Evolutionary conservation across 2,113 vertebrate species (phyloP).

Genomic region (Corvus moneduloides): DNA sequence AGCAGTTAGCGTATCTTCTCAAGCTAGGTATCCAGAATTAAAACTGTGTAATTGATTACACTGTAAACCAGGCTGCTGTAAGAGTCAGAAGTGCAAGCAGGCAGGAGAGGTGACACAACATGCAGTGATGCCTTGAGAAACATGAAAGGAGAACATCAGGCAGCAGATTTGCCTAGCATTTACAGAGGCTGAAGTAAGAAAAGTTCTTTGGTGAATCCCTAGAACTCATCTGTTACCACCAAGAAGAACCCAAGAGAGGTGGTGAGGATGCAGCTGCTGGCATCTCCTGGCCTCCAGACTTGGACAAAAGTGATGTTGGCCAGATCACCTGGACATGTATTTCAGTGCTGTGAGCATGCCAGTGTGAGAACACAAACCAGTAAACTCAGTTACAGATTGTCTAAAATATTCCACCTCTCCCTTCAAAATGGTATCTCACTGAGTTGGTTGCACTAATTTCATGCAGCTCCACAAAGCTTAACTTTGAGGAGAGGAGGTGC

Average conservation of each 20-base stretch:
- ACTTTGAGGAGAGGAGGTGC: not conserved
- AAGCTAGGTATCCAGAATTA: not conserved
- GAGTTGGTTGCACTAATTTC: not conserved
- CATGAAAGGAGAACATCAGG: not conserved
- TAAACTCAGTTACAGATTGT: fast-evolving
- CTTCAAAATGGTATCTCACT: not conserved
- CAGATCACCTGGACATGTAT: not conserved
- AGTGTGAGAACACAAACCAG: not conserved
- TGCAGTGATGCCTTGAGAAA: not conserved
- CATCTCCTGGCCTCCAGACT: not conserved
- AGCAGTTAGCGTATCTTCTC: not conserved
- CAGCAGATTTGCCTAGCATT: not conserved
- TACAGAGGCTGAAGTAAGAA: not conserved
- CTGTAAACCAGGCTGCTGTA: not conserved
- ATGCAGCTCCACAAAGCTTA: not conserved
- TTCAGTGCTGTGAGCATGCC: not conserved
- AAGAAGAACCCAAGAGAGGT: not conserved
- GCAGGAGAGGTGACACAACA: not conserved
- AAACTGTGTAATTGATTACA: not conserved
- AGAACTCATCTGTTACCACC: not conserved
- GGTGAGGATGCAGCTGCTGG: not conserved
- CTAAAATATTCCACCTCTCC: not conserved
- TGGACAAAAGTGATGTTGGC: not conserved
- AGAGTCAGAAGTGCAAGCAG: not conserved
- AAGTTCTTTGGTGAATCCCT: not conserved